Base-by-base conservation (phyloP, 1,140 invertebrate species). In the Temnothorax longispinosus region DNA sequence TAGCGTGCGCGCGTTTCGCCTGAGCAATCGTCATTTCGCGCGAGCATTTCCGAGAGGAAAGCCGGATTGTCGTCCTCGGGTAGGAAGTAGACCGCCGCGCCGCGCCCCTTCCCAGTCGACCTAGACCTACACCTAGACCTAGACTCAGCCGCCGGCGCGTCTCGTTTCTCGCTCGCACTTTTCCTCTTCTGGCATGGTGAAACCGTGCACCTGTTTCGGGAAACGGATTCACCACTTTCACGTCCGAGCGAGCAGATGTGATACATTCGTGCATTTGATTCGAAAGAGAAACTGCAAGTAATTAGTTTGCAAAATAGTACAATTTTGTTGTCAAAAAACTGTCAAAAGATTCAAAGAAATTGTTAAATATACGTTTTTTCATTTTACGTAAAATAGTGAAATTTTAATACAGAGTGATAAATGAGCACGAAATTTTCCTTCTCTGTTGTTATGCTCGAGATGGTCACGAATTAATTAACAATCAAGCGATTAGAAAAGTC, bases 91-190 rank as follows among this genome's bases (percentile, higher is more conserved):
- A 91, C 78, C 86, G 58, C 62, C 82, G 88, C 76, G 87, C 88
- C 86, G 88, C 76, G 87, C 88, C 86, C 82, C 85, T 91, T 85
- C 91, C 90, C 69, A 84, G 87, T 89, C 93, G 94, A 94, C 94
- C 94, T 94, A 94, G 94, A 94, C 94, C 93, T 94, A 94, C 92
- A 94, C 94, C 93, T 92, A 93, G 91, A 93, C 92, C 87, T 69
- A 81, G 89, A 74, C 88, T 74, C 80, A 54, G 54, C 11, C 44
- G 38, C 11, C 11, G 15, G 13, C 18, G 54, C 72, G 82, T 65
- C 47, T 52, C 41, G 44, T 85, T 86, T 85, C 88, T 89, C 88
- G 65, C 65, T 71, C 27, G 81, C 69, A 67, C 76, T 89, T 89
- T 89, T 87, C 88, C 88, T 89, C 88, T 90, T 71, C 64, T 86